Conservation (phyloP, 2,888 invertebrate genomes). For the Drosophila prolongata region DNA sequence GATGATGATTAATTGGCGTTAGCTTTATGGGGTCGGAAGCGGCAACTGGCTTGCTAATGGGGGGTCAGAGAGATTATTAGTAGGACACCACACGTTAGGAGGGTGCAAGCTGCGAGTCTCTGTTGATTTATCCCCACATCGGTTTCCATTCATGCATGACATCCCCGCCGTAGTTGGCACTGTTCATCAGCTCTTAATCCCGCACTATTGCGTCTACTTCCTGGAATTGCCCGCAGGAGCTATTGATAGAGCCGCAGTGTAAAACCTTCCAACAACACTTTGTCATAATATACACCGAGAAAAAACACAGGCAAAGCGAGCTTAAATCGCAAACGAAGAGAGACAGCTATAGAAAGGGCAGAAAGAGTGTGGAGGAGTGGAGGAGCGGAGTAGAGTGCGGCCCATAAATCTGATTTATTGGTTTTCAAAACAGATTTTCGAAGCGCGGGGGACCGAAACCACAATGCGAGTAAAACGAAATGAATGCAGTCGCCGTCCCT, state of each 20-base stretch:
- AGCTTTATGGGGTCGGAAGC: background rate
- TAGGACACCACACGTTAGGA: background rate
- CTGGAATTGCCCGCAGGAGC: conserved; percentile 14
- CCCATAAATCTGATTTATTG: conserved; percentile 81
- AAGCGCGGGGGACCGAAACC: conserved; percentile 53
- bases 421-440: conserved; percentile 80
- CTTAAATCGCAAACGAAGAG: conserved; percentile 43
- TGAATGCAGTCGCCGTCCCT: conserved; percentile 40
- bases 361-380: background rate
- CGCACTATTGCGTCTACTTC: conserved; percentile 5
- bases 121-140: conserved; percentile 11
- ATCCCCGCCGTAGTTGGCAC: conserved; percentile 5
- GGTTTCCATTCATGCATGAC: background rate
- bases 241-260: conserved; percentile 35
- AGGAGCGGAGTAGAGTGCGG: conserved; percentile 34
- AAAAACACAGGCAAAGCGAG: conserved; percentile 5
- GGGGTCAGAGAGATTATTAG: background rate
- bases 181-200: conserved; percentile 22
- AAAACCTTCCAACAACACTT: conserved; percentile 41
- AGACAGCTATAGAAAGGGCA: background rate
- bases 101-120: conserved; percentile 1
- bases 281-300: conserved; percentile 38
- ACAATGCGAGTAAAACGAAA: conserved; percentile 63
- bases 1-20: conserved; percentile 45
- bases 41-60: conserved; percentile 24